Conservation (phyloP, 2,113 vertebrate genomes). For the Eretmochelys imbricata region DNA sequence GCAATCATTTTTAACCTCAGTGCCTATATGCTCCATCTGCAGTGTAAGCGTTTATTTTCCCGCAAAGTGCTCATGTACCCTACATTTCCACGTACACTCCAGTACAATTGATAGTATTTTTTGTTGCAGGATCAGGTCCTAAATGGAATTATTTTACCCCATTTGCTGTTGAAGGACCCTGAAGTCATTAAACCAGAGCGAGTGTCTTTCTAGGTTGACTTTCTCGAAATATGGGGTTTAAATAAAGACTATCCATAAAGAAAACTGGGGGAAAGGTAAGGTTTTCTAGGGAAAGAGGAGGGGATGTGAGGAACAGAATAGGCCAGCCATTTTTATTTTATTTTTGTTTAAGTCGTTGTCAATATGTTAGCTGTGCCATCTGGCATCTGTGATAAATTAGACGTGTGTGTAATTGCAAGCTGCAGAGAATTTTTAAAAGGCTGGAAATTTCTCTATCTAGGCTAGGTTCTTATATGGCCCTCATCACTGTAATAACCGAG, state of each 20-base stretch:
- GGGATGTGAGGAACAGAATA: conserved; percentile 29
- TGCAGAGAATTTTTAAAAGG: conserved; percentile 69
- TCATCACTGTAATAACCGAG: conserved; percentile 55
- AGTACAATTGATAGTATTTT: background rate
- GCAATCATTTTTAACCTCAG: background rate
- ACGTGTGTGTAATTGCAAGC: conserved; percentile 64
- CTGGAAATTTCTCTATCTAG: conserved; percentile 66
- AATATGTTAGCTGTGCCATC: conserved; percentile 62
- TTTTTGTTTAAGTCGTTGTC: conserved; percentile 64
- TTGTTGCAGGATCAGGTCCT: background rate
- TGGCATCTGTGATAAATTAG: conserved; percentile 68
- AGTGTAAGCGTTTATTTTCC: background rate
- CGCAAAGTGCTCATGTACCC: background rate
- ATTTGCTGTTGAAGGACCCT: background rate
- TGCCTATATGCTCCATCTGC: background rate
- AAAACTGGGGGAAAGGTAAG: conserved; percentile 45
- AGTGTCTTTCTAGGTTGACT: background rate
- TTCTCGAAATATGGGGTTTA: background rate
- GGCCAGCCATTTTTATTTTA: conserved; percentile 60
- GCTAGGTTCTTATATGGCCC: conserved; percentile 55
- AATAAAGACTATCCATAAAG: background rate
- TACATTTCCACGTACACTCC: background rate
- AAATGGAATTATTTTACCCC: background rate
- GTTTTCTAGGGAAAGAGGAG: conserved; percentile 21
- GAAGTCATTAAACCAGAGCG: background rate